These are phyloP conservation scores for Acropternis orthonyx DNA, from an alignment of 2,797 vertebrate genomes.

Conservation along the genomic window DNA sequence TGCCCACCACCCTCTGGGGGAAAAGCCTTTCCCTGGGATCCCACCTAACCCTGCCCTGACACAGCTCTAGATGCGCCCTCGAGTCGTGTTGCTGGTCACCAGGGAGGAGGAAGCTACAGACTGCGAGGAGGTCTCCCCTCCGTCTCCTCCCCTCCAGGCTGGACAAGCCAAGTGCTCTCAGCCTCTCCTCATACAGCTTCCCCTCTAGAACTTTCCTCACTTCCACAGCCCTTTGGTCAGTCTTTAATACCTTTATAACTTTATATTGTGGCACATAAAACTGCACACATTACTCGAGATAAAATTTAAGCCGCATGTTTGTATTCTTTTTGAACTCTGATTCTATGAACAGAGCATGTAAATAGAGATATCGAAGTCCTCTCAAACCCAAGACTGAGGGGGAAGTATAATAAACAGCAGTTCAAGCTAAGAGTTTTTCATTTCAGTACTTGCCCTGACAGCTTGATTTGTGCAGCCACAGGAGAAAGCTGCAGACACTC, in stretches of 20 bases:
- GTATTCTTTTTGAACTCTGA: not conserved
- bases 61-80: fast-evolving
- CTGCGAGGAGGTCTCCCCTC: not conserved
- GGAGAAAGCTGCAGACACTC: not conserved
- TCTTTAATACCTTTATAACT: not conserved
- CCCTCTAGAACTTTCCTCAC: not conserved
- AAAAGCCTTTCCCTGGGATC: fast-evolving
- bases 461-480: not conserved
- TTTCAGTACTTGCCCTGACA: not conserved
- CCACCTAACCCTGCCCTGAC: not conserved
- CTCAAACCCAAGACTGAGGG: not conserved
- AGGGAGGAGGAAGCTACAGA: not conserved
- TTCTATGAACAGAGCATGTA: not conserved
- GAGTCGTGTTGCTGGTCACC: not conserved
- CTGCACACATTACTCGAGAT: not conserved
- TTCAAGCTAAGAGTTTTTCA: not conserved
- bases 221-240: not conserved
- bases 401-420: not conserved
- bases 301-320: not conserved
- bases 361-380: not conserved
- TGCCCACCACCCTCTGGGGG: not conserved
- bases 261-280: not conserved
- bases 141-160: not conserved
- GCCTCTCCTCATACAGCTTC: not conserved
- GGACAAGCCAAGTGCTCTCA: not conserved